Evolutionary conservation across 2,888 invertebrate genomes (phyloP).

Genomic region (Onthophagus sagittarius): DNA sequence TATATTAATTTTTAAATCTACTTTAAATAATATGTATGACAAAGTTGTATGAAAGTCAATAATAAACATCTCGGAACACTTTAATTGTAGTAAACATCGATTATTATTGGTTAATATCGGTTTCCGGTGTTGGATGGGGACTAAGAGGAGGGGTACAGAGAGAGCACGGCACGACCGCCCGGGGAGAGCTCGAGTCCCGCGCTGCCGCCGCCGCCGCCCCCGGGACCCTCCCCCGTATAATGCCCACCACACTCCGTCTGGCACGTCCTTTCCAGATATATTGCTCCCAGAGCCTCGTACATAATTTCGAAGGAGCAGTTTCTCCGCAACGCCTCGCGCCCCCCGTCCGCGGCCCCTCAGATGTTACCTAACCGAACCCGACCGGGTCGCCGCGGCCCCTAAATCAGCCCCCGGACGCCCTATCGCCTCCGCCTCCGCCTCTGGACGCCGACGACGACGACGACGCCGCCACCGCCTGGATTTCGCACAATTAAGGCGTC

Average conservation of each 20-base stretch:
- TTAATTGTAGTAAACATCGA: neutral
- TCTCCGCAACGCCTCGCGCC: slow-evolving; percentile 32
- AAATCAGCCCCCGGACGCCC: neutral
- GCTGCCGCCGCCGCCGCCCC: slow-evolving; percentile 31
- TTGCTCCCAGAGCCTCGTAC: slow-evolving; percentile 52
- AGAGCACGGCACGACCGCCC: slow-evolving; percentile 45
- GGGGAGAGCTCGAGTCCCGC: slow-evolving; percentile 41
- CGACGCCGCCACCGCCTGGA: neutral
- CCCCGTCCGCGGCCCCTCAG: slow-evolving; percentile 22
- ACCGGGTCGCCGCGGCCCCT: neutral
- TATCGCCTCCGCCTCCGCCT: neutral
- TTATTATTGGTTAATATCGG: slow-evolving; percentile 26
- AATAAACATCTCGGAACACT: neutral
- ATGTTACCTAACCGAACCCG: slow-evolving; percentile 16
- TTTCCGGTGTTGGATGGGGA: slow-evolving; percentile 26
- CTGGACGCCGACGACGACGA: too few relatives aligned
- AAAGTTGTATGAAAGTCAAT: neutral
- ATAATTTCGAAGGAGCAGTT: slow-evolving; percentile 48
- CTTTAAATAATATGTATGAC: neutral
- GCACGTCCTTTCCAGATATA: slow-evolving; percentile 51
- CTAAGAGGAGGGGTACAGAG: neutral
- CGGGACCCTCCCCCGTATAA: slow-evolving; percentile 48
- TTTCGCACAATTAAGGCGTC: slow-evolving; percentile 3
- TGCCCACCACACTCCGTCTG: slow-evolving; percentile 49
- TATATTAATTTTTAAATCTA: too few relatives aligned